Evolutionary conservation across 2,888 invertebrate species (phyloP), one percentile per base, ranked within the genome.

Genomic region (Troides oblongomaculatus): DNA sequence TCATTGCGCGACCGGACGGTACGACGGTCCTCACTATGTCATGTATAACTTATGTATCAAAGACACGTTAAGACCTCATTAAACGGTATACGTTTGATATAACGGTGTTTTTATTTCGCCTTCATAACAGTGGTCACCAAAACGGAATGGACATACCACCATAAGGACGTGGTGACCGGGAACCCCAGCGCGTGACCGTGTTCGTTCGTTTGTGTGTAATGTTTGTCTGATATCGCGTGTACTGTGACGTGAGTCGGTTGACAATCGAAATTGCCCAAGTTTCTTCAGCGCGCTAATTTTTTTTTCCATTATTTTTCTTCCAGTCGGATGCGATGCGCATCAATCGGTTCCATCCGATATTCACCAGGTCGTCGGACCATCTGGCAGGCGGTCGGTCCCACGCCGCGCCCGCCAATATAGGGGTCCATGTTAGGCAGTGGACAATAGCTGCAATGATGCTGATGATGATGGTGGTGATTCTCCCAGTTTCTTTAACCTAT

Each of bases 61-160:
- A 85, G 79, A 85, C 83, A 85, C 81, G 39, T 6, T 84, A 89
- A 85, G 84, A 89, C 86, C 82, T 88, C 85, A 90, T 92, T 92
- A 91, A 92, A 90, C 82, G 78, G 83, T 88, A 84, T 90, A 84
- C 84, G 84, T 87, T 87, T 86, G 85, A 83, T 86, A 84, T 81
- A 77, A 77, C 72, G 74, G 83, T 87, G 82, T 90, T 92, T 92
- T 92, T 89, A 91, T 92, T 92, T 91, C 78, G 73, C 73, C 72
- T 74, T 62, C 72, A 73, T 8, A 39, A 39, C 39, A 10, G 39
- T 39, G 72, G 78, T 77, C 81, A 79, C 82, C 83, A 78, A 77
- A 74, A 74, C 59, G 59, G 71, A 80, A 85, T 88, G 90, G 88
- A 90, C 92, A 91, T 91, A 90, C 91, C 90, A 85, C 75, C 87